A percentile compares a stretch with the other conserved stretches of the same genome.
phyloP scores from a whole-genome alignment of 2,888 invertebrate genomes.

The Tetragonula carbonaria region DNA sequence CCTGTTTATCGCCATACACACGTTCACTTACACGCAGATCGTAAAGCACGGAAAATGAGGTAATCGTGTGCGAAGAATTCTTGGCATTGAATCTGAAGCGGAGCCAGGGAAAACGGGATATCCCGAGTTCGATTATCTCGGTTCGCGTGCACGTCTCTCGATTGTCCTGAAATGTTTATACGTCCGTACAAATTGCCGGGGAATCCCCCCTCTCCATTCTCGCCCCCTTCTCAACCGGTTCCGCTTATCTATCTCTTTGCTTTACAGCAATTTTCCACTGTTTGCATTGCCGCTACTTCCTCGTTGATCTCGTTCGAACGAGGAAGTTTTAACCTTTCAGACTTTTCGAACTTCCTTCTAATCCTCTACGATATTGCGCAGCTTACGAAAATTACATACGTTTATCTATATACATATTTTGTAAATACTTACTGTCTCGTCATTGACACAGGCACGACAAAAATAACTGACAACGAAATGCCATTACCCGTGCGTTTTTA shows the following conservation, averaged over 20 bases:
- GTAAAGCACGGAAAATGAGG: constrained; percentile 8
- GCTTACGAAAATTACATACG: too few relatives aligned
- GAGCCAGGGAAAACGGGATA: constrained; percentile 54
- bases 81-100: constrained; percentile 52
- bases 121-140: constrained; percentile 48
- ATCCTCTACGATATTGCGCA: too few relatives aligned
- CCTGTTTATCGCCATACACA: constrained; percentile 17
- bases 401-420: too few relatives aligned
- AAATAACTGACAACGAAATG: too few relatives aligned
- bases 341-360: not conserved
- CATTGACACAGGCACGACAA: too few relatives aligned
- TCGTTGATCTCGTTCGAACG: not conserved
- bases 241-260: constrained; percentile 41
- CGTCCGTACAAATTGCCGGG: constrained; percentile 7
- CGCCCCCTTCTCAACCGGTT: not conserved
- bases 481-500: too few relatives aligned
- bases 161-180: constrained; percentile 31
- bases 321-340: not conserved
- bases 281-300: not conserved
- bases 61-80: constrained; percentile 44
- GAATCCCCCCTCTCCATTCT: constrained; percentile 5
- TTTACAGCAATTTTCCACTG: constrained; percentile 1
- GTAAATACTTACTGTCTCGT: too few relatives aligned
- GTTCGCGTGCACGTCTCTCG: constrained; percentile 23
- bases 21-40: constrained; percentile 47